Evolutionary conservation across 37 sponge, comb jelly and placozoan genomes (phyloP), one percentile per base, ranked within the genome.

Genomic region (Cladorhizidae sp.): DNA sequence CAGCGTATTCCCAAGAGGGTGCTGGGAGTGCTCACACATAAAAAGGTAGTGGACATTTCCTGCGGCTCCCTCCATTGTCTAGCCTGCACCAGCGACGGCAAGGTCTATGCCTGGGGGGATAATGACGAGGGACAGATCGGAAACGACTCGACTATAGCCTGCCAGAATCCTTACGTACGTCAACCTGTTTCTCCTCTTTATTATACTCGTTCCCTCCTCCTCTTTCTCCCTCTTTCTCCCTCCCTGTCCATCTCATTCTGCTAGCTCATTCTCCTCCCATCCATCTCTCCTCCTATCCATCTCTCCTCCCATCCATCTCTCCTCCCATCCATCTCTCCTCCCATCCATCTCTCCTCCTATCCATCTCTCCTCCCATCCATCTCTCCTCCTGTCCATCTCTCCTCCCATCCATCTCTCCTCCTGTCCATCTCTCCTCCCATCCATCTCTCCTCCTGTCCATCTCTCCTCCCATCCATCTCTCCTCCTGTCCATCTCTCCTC

Each of bases 61-160:
- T 89, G 90, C 68, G 98, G 98, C 56, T 95, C 93, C 28, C 86
- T 97, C 65, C 96, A 95, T 78, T 97, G 98, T 74, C 64, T 90
- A 36, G 85, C 77, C 15, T 84, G 90, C 58, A 94, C 98, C 1
- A 86, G 77, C 18, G 77, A 83, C 57, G 91, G 92, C n/a, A 82
- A 91, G 77, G 86, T 94, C 40, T 97, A 72, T 64, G 77, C 98
- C 32, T 97, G 98, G 98, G 98, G 98, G 26, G 98, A 97, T 77
- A 97, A 97, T 72, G 98, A 97, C 54, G 98, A 97, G 63, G 98
- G 98, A 51, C 98, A 97, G 85, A 89, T 95, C 49, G 98, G 98
- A 21, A 94, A 94, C 38, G 92, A 91, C 64, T 83, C 85, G 41
- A 90, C 89, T 3, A 80, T 75, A 29, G 85, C 93, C 28, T 87